phyloP scores from a whole-genome alignment of 2,113 vertebrate species.

The Caretta caretta region DNA sequence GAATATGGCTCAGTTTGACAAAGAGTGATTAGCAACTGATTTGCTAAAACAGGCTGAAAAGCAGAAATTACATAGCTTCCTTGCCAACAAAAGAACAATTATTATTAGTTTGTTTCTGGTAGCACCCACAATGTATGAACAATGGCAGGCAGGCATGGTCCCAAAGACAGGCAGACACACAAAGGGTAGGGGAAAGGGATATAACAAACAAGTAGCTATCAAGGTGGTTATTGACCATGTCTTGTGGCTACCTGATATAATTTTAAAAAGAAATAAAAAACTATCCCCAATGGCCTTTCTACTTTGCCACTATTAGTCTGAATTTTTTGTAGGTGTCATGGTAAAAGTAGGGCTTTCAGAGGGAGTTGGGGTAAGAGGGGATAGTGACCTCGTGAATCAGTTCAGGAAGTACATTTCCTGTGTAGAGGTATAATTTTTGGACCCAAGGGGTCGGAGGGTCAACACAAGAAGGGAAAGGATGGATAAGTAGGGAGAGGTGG shows the following conservation, averaged over 20 bases:
- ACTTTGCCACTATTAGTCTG: background rate
- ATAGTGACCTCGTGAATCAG: background rate
- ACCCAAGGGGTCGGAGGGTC: too few species aligned
- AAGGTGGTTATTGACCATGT: background rate
- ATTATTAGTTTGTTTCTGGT: constrained; percentile 46
- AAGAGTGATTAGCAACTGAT: background rate
- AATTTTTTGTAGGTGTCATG: background rate
- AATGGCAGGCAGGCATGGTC: background rate
- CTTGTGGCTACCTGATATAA: background rate
- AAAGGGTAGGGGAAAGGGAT: background rate
- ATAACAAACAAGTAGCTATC: background rate
- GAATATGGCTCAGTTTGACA: background rate
- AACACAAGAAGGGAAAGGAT: background rate
- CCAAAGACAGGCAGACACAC: background rate
- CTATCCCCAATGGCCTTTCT: background rate
- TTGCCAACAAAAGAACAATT: background rate
- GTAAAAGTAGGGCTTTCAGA: background rate
- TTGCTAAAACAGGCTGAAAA: background rate
- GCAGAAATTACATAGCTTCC: background rate
- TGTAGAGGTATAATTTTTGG: background rate
- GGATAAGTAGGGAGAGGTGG: background rate
- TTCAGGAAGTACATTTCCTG: background rate
- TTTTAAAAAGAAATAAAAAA: background rate
- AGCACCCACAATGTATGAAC: background rate
- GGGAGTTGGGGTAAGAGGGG: background rate